Base-by-base conservation (phyloP, 1,140 invertebrate species). In the Drosophila prosaltans region DNA sequence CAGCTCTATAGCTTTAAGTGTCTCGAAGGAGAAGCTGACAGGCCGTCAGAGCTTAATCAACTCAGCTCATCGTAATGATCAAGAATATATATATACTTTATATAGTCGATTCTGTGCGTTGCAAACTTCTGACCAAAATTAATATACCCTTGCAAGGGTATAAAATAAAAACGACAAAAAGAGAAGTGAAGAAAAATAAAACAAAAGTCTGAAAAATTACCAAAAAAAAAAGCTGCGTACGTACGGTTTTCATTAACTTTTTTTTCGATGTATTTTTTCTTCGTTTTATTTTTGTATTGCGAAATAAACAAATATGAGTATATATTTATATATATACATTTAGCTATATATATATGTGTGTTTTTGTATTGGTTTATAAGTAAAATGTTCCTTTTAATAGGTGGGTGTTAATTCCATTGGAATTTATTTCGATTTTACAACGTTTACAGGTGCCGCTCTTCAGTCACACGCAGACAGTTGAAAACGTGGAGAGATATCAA, bases 341-440 rank as follows among this genome's bases (percentile, higher is more conserved):
- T 10, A 21, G 2, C 21, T 7, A 21, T 45, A 36, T 16, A 43
- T 43, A 43, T 43, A 43, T n/a, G 3, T 43, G 3, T 43, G 26
- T 51, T 1, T 36, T 6, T 36, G 6, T 36, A 36, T 7, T 6
- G 32, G 32, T 36, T 36, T 36, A 51, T 51, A 51, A 26, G 41
- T 67, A 65, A 69, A 81, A 78, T 75, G 73, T 58, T 65, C 72
- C 66, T 72, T 60, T 80, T 73, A 64, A 40, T 58, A 64, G 83
- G 61, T 43, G 66, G 64, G 83, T 83, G 83, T 80, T 86, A 86
- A 86, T 86, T 86, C 74, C 48, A 57, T 61, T 72, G 83, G 83
- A 88, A 86, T 86, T 84, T 80, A 73, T 84, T 88, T 80, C 21
- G 65, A 45, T 45, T 70, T 88, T 81, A 85, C 69, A 80, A 68